Percentiles rank a stretch among this genome's conserved stretches.
Evolutionary conservation across 2,888 invertebrate genomes (phyloP).

Genomic region (Zaprionus lineosus): DNA sequence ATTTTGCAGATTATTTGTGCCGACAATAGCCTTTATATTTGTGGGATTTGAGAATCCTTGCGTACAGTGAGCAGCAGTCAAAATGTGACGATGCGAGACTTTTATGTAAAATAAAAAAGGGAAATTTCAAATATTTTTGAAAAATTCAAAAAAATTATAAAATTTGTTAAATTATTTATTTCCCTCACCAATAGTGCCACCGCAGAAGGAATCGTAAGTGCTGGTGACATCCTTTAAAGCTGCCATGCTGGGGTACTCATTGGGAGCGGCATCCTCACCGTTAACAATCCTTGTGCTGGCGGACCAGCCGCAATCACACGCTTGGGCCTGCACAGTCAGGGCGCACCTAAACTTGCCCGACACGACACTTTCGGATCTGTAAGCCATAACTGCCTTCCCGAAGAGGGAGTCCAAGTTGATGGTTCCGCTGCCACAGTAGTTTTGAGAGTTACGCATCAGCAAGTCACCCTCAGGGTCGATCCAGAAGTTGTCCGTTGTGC

Average conservation of each 20-base stretch:
- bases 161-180: too few relatives aligned
- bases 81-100: constrained; percentile 80
- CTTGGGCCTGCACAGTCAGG: constrained; percentile 49
- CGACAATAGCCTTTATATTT: too few relatives aligned
- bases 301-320: constrained; percentile 81
- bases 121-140: too few relatives aligned
- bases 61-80: constrained; percentile 85
- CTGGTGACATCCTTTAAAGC: constrained; percentile 78
- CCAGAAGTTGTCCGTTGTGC: constrained; percentile 75
- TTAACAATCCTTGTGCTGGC: constrained; percentile 84
- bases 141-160: too few relatives aligned
- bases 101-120: too few relatives aligned
- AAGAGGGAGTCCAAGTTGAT: constrained; percentile 65
- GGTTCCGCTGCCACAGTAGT: constrained; percentile 75
- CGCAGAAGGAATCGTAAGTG: constrained; percentile 81
- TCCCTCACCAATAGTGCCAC: constrained; percentile 83
- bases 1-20: neutral
- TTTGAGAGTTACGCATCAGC: constrained; percentile 67
- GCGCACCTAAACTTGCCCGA: constrained; percentile 72
- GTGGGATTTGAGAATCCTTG: too few relatives aligned
- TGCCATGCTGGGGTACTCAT: constrained; percentile 86
- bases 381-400: constrained; percentile 69
- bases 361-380: constrained; percentile 58
- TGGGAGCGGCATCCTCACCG: constrained; percentile 84
- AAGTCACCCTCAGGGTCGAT: constrained; percentile 77